phyloP scores from a whole-genome alignment of 2,797 vertebrate species.

The Notolepis coatsorum region DNA sequence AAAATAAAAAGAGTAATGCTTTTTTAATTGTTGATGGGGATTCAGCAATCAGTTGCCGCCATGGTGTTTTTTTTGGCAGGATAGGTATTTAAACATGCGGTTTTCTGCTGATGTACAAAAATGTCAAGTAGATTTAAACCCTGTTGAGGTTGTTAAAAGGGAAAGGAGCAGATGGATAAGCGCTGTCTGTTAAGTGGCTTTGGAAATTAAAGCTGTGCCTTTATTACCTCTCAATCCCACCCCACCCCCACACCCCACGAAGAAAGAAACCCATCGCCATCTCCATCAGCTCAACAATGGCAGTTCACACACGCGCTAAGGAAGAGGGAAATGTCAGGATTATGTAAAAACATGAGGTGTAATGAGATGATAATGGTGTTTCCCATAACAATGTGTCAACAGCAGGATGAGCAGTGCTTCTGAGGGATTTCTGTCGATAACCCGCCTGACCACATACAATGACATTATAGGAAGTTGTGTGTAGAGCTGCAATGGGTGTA shows the following conservation, averaged over 20 bases:
- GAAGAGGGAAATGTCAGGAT: conserved; percentile 69
- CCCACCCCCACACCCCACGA: conserved; percentile 1
- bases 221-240: conserved; percentile 56
- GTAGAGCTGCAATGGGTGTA: conserved; percentile 52
- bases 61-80: neutral
- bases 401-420: conserved; percentile 73
- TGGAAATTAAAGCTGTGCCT: conserved; percentile 68
- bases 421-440: conserved; percentile 76
- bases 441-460: conserved; percentile 71
- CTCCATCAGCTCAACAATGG: conserved; percentile 39
- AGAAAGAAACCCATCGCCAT: conserved; percentile 16
- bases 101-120: conserved; percentile 40
- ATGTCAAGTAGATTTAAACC: conserved; percentile 47
- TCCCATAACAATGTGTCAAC: conserved; percentile 69
- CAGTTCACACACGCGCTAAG: conserved; percentile 41
- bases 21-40: conserved; percentile 20
- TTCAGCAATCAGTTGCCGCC: conserved; percentile 14
- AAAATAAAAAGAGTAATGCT: no score
- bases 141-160: conserved; percentile 34
- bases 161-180: conserved; percentile 63
- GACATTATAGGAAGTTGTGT: conserved; percentile 78
- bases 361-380: conserved; percentile 77
- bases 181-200: conserved; percentile 56
- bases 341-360: conserved; percentile 58
- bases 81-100: neutral